phyloP scores from a whole-genome alignment of 2,113 vertebrate species.

The Mesembrinibis cayennensis region DNA sequence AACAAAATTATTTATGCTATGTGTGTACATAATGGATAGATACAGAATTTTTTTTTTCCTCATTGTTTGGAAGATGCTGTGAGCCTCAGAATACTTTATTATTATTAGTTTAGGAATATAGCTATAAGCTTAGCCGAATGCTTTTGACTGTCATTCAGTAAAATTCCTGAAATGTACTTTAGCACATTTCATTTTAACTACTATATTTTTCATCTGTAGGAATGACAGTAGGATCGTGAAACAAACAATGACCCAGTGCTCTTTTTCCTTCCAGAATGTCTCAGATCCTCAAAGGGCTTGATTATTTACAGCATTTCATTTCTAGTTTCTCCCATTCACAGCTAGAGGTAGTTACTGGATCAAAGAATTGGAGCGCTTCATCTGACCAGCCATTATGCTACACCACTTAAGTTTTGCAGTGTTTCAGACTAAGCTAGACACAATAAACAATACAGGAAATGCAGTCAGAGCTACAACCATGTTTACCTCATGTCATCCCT shows the following conservation, averaged over 20 bases:
- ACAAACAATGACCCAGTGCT: neutral
- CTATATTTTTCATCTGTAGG: neutral
- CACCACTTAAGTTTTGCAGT: neutral
- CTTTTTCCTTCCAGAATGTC: neutral
- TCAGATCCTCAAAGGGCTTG: neutral
- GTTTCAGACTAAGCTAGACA: neutral
- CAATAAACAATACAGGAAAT: neutral
- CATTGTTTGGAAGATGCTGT: neutral
- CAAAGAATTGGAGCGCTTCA: neutral
- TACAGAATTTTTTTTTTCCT: neutral
- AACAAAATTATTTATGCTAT: neutral
- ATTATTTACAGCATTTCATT: neutral
- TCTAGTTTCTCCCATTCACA: neutral
- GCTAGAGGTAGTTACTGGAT: neutral
- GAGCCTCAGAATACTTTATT: neutral
- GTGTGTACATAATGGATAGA: neutral
- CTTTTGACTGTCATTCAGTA: neutral
- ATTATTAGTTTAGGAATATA: neutral
- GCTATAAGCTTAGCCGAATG: neutral
- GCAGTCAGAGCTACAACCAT: neutral
- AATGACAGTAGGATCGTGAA: neutral
- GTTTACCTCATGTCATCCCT: neutral
- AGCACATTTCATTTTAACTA: neutral
- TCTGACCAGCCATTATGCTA: neutral
- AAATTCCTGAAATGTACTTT: neutral